A percentile compares a stretch with the other conserved stretches of the same genome.
Evolutionary conservation across 2,797 vertebrate species (phyloP).

Genomic region (Gallirallus australis): DNA sequence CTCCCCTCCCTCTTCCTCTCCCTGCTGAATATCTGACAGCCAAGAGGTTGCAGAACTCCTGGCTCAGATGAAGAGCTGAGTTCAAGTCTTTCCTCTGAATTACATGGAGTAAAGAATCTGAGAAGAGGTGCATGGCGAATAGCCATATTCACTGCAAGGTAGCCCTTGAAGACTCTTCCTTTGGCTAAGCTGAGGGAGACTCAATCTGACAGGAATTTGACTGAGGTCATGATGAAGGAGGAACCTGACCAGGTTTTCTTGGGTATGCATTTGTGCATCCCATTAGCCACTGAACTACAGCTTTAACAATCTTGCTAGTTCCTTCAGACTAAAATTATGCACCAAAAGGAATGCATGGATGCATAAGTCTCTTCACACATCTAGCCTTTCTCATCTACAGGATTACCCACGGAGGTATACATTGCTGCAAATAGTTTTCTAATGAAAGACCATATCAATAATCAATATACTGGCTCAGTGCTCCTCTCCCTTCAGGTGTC

Average conservation of each 20-base stretch:
- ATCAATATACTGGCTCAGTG: neutral
- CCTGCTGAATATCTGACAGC: conserved; percentile 7
- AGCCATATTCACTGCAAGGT: neutral
- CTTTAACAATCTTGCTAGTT: neutral
- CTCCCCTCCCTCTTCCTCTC: conserved; percentile 3
- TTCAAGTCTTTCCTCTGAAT: conserved; percentile 2
- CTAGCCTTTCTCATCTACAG: neutral
- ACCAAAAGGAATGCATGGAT: neutral
- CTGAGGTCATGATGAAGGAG: neutral
- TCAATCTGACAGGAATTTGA: neutral
- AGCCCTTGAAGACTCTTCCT: neutral
- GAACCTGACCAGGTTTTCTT: neutral
- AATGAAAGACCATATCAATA: conserved; percentile 16
- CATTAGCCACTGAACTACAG: neutral
- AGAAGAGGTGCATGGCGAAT: neutral
- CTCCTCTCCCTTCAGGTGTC: neutral
- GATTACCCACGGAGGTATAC: neutral
- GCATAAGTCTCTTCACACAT: neutral
- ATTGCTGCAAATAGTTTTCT: neutral
- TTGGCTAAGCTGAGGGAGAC: neutral
- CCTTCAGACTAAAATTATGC: neutral
- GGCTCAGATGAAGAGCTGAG: neutral
- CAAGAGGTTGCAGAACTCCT: neutral
- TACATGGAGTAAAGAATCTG: neutral
- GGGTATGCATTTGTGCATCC: neutral